These are phyloP conservation scores for Leptobrachium ailaonicum DNA, from an alignment of 2,113 vertebrate species.

Conservation along the genomic window DNA sequence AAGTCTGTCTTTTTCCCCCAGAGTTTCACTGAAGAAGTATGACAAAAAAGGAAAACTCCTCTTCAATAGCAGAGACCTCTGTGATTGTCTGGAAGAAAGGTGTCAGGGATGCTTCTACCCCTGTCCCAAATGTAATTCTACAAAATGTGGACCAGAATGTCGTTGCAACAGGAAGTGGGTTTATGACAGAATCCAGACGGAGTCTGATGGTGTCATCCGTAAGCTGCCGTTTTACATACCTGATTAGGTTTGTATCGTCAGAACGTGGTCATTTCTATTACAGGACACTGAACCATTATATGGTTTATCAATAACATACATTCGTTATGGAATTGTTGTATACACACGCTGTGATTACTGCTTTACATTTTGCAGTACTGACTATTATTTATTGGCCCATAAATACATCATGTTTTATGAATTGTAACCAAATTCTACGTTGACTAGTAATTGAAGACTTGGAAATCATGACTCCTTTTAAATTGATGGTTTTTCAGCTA, in stretches of 20 bases:
- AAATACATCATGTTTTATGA: too few species aligned
- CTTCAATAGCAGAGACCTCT: constrained; percentile 64
- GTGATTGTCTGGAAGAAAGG: constrained; percentile 71
- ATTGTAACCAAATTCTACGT: too few species aligned
- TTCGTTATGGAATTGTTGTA: too few species aligned
- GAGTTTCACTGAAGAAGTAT: constrained; percentile 63
- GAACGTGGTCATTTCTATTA: too few species aligned
- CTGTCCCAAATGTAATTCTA: constrained; percentile 73
- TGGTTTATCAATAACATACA: too few species aligned
- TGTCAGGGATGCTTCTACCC: constrained; percentile 77
- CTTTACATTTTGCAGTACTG: too few species aligned
- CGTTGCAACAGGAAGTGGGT: constrained; percentile 72
- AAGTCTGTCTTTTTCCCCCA: constrained; percentile 30
- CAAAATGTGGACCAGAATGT: constrained; percentile 69
- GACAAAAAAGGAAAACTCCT: constrained; percentile 63
- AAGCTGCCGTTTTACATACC: constrained; percentile 59
- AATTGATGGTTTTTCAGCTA: too few species aligned
- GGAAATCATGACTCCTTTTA: too few species aligned
- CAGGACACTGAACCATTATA: too few species aligned
- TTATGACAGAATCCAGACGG: constrained; percentile 64
- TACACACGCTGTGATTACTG: too few species aligned
- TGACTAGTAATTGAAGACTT: too few species aligned
- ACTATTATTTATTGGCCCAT: too few species aligned
- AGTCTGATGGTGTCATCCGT: constrained; percentile 62
- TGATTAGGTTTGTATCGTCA: constrained; percentile 41